Evolutionary conservation across 1,140 invertebrate genomes (phyloP).

Genomic region (Heliconius hewitsoni): DNA sequence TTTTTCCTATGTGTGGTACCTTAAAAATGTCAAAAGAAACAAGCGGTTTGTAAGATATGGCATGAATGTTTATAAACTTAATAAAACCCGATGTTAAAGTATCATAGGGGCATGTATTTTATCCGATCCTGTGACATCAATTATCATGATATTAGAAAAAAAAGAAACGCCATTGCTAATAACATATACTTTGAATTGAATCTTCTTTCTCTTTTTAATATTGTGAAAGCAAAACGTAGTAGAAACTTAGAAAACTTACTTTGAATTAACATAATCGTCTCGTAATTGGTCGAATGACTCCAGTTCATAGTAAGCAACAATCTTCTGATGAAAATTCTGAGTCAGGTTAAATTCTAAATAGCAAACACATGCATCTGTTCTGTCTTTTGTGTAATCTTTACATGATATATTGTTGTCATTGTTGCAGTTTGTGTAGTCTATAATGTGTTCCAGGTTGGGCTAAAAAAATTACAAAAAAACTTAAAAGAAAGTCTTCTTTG

Average conservation of each 20-base stretch:
- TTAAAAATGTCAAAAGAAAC: too few species aligned
- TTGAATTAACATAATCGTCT: slow-evolving; percentile 39
- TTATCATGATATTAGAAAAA: too few species aligned
- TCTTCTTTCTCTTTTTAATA: too few species aligned
- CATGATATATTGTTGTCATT: neutral
- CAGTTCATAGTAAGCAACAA: slow-evolving; percentile 42
- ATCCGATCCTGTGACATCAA: too few species aligned
- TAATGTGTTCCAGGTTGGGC: slow-evolving; percentile 13
- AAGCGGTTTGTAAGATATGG: neutral
- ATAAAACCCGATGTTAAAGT: too few species aligned
- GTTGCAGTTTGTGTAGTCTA: slow-evolving; percentile 20
- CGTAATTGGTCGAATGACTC: slow-evolving; percentile 28
- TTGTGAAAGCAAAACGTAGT: too few species aligned
- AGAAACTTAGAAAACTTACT: slow-evolving; percentile 25
- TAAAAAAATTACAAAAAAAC: neutral
- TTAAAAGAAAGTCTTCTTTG: too few species aligned
- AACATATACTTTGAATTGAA: too few species aligned
- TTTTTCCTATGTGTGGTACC: too few species aligned
- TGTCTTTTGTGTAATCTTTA: neutral
- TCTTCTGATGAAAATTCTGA: slow-evolving; percentile 23
- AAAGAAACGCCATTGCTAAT: too few species aligned
- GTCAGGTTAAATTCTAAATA: slow-evolving; percentile 15
- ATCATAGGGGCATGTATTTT: too few species aligned
- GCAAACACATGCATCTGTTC: slow-evolving; percentile 12
- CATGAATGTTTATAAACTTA: neutral